phyloP scores from a whole-genome alignment of 2,888 invertebrate genomes.

The Rugalucina vietnamica region DNA sequence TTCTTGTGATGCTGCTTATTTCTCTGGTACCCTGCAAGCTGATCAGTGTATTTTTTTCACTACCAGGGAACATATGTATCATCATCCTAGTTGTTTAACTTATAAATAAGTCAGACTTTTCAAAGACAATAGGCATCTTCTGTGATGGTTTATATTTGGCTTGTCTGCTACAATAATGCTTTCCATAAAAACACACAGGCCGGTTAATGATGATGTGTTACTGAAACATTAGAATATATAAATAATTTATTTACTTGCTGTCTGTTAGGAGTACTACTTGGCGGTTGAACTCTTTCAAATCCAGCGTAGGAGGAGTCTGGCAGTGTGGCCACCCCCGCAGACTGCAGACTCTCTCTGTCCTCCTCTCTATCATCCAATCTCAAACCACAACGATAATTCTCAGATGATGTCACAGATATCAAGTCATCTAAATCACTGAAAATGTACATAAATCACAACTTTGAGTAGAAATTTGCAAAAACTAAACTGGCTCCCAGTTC shows the following conservation, averaged over 20 bases:
- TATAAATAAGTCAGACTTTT: too few relatives aligned
- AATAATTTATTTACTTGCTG: constrained; percentile 56
- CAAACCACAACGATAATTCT: constrained; percentile 43
- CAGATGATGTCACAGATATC: constrained; percentile 61
- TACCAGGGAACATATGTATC: too few relatives aligned
- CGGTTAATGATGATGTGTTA: too few relatives aligned
- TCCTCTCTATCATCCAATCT: constrained; percentile 56
- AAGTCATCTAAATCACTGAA: constrained; percentile 66
- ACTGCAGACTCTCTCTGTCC: constrained; percentile 69
- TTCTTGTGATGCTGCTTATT: too few relatives aligned
- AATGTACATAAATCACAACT: background rate
- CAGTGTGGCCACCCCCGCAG: constrained; percentile 68
- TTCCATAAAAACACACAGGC: too few relatives aligned
- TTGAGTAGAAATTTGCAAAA: background rate
- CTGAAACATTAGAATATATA: too few relatives aligned
- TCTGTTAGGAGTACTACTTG: constrained; percentile 76
- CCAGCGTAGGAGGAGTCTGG: constrained; percentile 77
- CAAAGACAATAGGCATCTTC: too few relatives aligned
- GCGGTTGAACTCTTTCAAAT: constrained; percentile 71
- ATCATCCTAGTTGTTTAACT: too few relatives aligned
- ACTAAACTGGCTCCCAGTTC: background rate
- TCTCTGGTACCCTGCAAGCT: too few relatives aligned
- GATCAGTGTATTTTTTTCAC: too few relatives aligned
- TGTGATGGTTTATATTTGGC: too few relatives aligned
- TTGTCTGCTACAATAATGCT: too few relatives aligned